A percentile compares a stretch with the other conserved stretches of the same genome.
phyloP scores from a whole-genome alignment of 1,140 invertebrate species.

The Carposina sasakii region DNA sequence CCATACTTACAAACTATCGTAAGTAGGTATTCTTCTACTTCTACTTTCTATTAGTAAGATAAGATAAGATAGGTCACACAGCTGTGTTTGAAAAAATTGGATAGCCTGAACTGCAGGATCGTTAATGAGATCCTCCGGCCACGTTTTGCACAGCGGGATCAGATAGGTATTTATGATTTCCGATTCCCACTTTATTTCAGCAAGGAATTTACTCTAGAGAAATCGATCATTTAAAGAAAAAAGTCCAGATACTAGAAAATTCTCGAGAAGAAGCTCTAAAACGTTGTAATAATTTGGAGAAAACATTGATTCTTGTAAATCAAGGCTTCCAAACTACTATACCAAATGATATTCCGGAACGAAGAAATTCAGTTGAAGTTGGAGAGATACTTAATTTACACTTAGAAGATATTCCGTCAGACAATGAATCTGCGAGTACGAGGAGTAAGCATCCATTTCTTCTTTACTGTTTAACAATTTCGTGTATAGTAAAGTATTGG shows the following conservation, averaged over 20 bases:
- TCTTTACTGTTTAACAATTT: too few species aligned
- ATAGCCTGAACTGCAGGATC: too few species aligned
- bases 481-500: too few species aligned
- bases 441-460: conserved; percentile 37
- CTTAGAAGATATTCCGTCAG: conserved; percentile 40
- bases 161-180: too few species aligned
- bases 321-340: conserved; percentile 36
- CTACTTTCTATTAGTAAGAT: too few species aligned
- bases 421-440: conserved; percentile 38
- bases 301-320: conserved; percentile 43
- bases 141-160: too few species aligned
- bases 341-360: conserved; percentile 3
- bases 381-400: conserved; percentile 13
- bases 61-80: too few species aligned
- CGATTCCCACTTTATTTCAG: conserved; percentile 28
- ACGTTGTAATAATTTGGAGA: conserved; percentile 49
- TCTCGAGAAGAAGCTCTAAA: conserved; percentile 35
- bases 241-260: conserved; percentile 39
- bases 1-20: too few species aligned
- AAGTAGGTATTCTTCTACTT: too few species aligned
- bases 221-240: conserved; percentile 44
- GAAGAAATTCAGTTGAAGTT: conserved; percentile 4
- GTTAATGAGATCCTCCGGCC: too few species aligned
- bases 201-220: conserved; percentile 41
- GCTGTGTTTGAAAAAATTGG: too few species aligned